Conservation (phyloP, 2,888 invertebrate genomes). For the Hyposoter dolosus region DNA sequence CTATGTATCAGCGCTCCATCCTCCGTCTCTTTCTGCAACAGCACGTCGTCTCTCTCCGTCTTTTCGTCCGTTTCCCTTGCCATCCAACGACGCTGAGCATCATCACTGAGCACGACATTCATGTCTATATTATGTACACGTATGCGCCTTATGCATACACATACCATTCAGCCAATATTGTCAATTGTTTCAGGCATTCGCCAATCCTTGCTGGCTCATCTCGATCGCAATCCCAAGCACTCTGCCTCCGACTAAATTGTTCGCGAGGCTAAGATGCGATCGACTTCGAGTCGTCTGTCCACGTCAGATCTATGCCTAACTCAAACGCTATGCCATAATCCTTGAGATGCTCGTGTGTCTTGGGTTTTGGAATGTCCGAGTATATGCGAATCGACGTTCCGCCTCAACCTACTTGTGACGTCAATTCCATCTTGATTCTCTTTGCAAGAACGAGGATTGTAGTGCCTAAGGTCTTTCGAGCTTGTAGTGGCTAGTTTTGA, state of each 20-base stretch:
- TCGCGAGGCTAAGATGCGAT: slow-evolving; percentile 72
- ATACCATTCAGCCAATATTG: slow-evolving; percentile 71
- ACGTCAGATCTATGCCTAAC: slow-evolving; percentile 16
- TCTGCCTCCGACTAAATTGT: slow-evolving; percentile 70
- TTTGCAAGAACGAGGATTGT: not conserved
- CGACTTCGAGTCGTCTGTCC: slow-evolving; percentile 21
- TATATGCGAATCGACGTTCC: slow-evolving; percentile 31
- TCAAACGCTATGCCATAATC: slow-evolving; percentile 23
- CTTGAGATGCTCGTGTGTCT: slow-evolving; percentile 41
- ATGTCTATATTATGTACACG: slow-evolving; percentile 12
- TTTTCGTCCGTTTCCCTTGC: slow-evolving; percentile 31
- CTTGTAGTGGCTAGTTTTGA: too few species aligned
- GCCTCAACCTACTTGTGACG: not conserved
- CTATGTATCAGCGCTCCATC: slow-evolving; percentile 71
- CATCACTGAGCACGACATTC: slow-evolving; percentile 47
- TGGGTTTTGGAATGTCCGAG: slow-evolving; percentile 32
- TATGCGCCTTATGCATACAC: slow-evolving; percentile 6
- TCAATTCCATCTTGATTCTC: not conserved
- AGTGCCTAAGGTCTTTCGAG: not conserved
- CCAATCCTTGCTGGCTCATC: slow-evolving; percentile 71
- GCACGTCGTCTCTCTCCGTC: slow-evolving; percentile 37
- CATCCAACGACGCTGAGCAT: slow-evolving; percentile 42
- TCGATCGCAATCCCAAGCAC: slow-evolving; percentile 60
- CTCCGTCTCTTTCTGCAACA: not conserved
- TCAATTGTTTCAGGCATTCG: slow-evolving; percentile 78